These are phyloP conservation scores for Andrena fulva DNA, from an alignment of 2,888 invertebrate genomes.

Conservation along the genomic window DNA sequence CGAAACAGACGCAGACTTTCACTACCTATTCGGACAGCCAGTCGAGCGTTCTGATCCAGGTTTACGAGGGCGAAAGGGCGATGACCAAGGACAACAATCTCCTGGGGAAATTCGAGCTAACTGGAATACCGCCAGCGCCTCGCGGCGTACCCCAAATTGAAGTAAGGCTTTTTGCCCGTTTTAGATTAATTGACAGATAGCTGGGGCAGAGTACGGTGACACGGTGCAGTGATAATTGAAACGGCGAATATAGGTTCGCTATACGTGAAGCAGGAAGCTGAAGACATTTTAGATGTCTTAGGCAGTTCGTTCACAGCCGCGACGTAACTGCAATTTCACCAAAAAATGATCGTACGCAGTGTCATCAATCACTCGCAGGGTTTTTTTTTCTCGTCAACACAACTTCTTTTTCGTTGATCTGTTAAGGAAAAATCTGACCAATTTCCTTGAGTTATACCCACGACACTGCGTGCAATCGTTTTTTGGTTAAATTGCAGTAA, in stretches of 20 bases:
- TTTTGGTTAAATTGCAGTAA: too few relatives aligned
- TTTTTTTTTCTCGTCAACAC: too few relatives aligned
- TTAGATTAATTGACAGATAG: slow-evolving; percentile 5
- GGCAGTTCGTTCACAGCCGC: background rate
- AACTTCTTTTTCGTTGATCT: too few relatives aligned
- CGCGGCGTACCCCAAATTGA: slow-evolving; percentile 95
- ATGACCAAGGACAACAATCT: slow-evolving; percentile 98
- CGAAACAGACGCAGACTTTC: slow-evolving; percentile 97
- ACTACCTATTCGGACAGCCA: slow-evolving; percentile 99
- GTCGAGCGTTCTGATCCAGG: slow-evolving; percentile 95
- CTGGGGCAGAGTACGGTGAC: background rate
- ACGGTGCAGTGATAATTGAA: background rate
- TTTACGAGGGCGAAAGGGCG: slow-evolving; percentile 96
- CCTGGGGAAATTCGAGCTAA: slow-evolving; percentile 97
- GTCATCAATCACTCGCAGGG: too few relatives aligned
- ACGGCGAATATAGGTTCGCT: background rate
- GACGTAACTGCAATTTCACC: too few relatives aligned
- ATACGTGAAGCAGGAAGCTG: background rate
- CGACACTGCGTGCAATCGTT: too few relatives aligned
- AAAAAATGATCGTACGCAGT: too few relatives aligned
- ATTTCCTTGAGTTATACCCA: too few relatives aligned
- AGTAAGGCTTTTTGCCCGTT: slow-evolving; percentile 51
- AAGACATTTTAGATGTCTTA: background rate
- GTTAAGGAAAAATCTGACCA: too few relatives aligned
- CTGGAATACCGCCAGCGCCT: slow-evolving; percentile 96